Evolutionary conservation across 2,797 vertebrate species (phyloP), one percentile per base, ranked within the genome.

Genomic region (Oophaga sylvatica): DNA sequence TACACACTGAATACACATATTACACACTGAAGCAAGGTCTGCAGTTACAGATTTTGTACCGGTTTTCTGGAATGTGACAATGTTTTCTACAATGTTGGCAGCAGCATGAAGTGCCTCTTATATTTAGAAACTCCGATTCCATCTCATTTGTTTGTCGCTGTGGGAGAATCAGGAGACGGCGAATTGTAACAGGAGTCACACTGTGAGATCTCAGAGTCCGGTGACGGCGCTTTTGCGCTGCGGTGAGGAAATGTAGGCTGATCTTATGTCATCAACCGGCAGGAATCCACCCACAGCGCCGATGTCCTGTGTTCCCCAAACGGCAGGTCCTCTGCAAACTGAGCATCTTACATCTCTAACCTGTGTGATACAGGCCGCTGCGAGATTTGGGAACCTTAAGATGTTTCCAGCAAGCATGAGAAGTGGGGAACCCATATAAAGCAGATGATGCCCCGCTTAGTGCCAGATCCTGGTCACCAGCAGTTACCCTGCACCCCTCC

Each of bases 81-180:
- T 81, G 78, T 41, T 80, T 41, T 31, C n/a, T 48, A 45, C 60
- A 45, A 48, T 15, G 80, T 29, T 81, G 80, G 41, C 80, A 81
- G 84, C 60, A 17, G 76, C n/a, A 16, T 59, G 26, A 68, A 68
- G 76, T 68, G 71, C 19, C 10, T 70, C 77, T 87, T 87, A 87
- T 70, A 78, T 77, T 87, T 83, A 79, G 87, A 57, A 65, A 63
- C 81, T 16, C 31, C 19, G 5, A 59, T 53, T 68, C 60, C 20
- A 35, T 79, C 48, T 5, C 35, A 68, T 83, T 83, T 83, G 81
- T 87, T 67, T 87, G 29, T 26, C 73, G n/a, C 80, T 57, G 80
- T 60, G 60, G 81, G 87, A 41, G 60, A 68, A 57, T 17, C n/a
- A 68, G 63, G 67, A 56, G 35, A 68, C 53, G 16, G 48, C 57